Evolutionary conservation across 1,140 invertebrate genomes (phyloP), one percentile per base, ranked within the genome.

Genomic region (Lethrus apterus): DNA sequence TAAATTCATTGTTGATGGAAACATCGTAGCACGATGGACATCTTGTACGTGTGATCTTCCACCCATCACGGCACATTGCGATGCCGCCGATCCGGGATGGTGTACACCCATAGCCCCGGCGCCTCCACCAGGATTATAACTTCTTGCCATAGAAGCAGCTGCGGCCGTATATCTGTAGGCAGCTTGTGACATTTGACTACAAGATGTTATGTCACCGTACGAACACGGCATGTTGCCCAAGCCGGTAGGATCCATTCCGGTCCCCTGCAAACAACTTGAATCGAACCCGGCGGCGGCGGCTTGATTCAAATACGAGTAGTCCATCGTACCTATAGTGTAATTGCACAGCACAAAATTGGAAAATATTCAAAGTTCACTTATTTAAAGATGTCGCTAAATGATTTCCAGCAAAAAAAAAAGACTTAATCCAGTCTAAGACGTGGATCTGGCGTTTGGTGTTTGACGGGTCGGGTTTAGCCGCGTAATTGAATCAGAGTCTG

Each of bases 131-230:
- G 69, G 66, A 57, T 70, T 69, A 46, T 73, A 71, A 31, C 54
- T 55, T 18, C 71, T 51, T 2, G 69, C 67, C 70, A 73, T 71
- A n/a, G 67, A 66, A 17, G 72, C 71, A 18, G 73, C 71, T 1
- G 72, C 70, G 2, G 80, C 80, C 10, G 76, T 76, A 56, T 84
- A 84, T 3, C 81, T 71, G 59, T 84, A 84, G 1, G 81, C 81
- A 2, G 80, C 80, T 58, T 84, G 81, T 41, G 83, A 84, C 82
- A 91, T 89, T 71, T 90, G 87, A 31, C 84, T 84, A 67, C 87
- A 91, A 8, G 85, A 86, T 17, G 84, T 83, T 50, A 88, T 72
- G 65, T 91, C 87, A 17, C 84, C 83, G 68, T 89, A 90, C 4
- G 84, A 81, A 64, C 83, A 85, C 24, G 83, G 81, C 71, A 84